These are phyloP conservation scores for Nemopilema nomurai DNA, from an alignment of 30 jellyfish, hydroid and myxozoan genomes.

Conservation along the genomic window DNA sequence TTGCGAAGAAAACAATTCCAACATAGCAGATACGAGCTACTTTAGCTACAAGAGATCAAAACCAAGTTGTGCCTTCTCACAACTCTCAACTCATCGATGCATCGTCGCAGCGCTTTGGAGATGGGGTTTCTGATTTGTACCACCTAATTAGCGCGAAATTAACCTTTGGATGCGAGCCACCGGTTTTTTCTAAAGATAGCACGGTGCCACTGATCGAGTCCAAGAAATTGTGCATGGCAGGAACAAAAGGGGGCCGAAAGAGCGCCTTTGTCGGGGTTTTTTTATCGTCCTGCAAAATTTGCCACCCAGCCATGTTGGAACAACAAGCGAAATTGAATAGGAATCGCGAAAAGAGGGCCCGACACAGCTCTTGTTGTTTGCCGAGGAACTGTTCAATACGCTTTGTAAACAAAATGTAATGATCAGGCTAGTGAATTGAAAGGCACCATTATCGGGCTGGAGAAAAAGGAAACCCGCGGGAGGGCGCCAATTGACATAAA, in stretches of 20 bases:
- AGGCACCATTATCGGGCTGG: slow-evolving; percentile 12
- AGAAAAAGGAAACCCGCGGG: slow-evolving; percentile 51
- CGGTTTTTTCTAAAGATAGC: too few relatives aligned
- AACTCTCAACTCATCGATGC: too few relatives aligned
- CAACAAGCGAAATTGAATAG: slow-evolving; percentile 16
- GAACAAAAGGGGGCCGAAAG: not conserved
- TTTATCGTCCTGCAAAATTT: slow-evolving; percentile 9
- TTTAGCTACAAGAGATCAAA: too few relatives aligned
- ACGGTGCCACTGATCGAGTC: too few relatives aligned
- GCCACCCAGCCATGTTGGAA: slow-evolving; percentile 36
- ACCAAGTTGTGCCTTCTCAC: too few relatives aligned
- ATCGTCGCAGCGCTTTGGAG: too few relatives aligned
- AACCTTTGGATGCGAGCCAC: too few relatives aligned
- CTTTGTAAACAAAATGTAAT: slow-evolving; percentile 18
- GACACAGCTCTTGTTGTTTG: slow-evolving; percentile 27
- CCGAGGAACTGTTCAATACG: slow-evolving; percentile 8
- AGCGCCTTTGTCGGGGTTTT: not conserved
- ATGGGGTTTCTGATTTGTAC: too few relatives aligned
- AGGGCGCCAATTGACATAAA: slow-evolving; percentile 53
- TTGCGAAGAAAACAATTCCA: too few relatives aligned
- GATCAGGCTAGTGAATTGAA: slow-evolving; percentile 9
- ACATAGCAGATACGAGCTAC: too few relatives aligned
- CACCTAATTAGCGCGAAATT: too few relatives aligned
- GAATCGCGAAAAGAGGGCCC: slow-evolving; percentile 21
- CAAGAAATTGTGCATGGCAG: not conserved